Evolutionary conservation across 2,797 vertebrate genomes (phyloP).

Genomic region (Catharus ustulatus): DNA sequence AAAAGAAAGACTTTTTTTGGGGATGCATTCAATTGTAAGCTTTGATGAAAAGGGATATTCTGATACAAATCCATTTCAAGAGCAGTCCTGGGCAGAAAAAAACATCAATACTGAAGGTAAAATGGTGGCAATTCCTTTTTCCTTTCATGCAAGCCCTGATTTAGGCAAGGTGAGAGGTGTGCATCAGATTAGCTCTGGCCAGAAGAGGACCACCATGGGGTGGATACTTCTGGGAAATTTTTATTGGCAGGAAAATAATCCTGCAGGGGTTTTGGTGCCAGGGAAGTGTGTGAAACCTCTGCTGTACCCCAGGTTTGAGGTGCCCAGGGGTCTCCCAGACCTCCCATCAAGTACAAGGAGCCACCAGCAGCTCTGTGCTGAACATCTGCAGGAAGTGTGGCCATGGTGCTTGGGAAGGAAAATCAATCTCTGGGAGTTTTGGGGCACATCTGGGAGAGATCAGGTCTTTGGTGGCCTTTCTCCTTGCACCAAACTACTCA

Average conservation of each 20-base stretch:
- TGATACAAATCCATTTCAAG: neutral
- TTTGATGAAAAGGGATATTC: neutral
- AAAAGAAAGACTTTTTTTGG: neutral
- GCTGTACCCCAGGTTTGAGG: neutral
- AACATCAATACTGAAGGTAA: neutral
- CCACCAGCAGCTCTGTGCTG: neutral
- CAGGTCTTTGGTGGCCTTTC: neutral
- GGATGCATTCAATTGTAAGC: neutral
- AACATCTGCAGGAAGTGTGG: neutral
- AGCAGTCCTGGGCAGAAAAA: neutral
- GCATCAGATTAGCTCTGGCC: neutral
- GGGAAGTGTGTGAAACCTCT: neutral
- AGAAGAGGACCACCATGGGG: accelerated
- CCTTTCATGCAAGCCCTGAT: neutral
- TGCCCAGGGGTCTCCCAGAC: neutral
- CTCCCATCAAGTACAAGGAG: neutral
- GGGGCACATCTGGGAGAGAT: neutral
- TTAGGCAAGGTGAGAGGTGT: neutral
- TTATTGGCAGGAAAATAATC: neutral
- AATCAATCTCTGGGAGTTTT: neutral
- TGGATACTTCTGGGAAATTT: neutral
- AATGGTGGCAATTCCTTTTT: neutral
- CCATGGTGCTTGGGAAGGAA: neutral
- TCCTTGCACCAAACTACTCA: neutral
- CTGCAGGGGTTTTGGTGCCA: neutral